These are phyloP conservation scores for Oreotragus oreotragus DNA, from an alignment of 2,113 vertebrate species.

Conservation along the genomic window DNA sequence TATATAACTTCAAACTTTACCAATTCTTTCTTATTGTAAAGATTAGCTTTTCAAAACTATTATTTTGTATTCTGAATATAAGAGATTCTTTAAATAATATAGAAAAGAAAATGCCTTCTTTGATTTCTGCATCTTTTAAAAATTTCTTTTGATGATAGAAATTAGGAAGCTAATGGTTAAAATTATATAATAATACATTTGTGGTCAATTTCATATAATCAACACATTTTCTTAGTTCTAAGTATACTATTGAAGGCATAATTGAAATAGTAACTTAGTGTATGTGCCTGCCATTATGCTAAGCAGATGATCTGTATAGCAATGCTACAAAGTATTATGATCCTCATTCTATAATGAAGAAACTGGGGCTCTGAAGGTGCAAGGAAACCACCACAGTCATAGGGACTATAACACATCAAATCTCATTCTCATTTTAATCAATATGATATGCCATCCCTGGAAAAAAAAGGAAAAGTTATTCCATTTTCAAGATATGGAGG, in stretches of 20 bases:
- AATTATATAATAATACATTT: background rate
- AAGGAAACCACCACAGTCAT: background rate
- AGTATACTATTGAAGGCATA: background rate
- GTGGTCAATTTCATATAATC: conserved; percentile 28
- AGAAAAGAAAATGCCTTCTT: conserved; percentile 18
- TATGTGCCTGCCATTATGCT: background rate
- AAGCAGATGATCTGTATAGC: background rate
- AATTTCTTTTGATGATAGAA: background rate
- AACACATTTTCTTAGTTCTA: background rate
- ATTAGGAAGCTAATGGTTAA: background rate
- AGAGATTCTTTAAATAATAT: conserved; percentile 21
- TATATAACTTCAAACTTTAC: background rate
- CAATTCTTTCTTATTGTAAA: conserved; percentile 11
- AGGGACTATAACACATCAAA: background rate
- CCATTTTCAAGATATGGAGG: background rate
- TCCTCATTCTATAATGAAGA: background rate
- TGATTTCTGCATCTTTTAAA: background rate
- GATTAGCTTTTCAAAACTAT: background rate
- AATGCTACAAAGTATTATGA: background rate
- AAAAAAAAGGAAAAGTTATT: background rate
- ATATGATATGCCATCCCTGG: background rate
- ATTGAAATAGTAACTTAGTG: background rate
- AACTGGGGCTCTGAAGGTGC: no score
- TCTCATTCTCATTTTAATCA: background rate
- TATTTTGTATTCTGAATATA: conserved; percentile 6